Evolutionary conservation across 2,797 vertebrate species (phyloP).

Genomic region (Petrocephalus sullivani): DNA sequence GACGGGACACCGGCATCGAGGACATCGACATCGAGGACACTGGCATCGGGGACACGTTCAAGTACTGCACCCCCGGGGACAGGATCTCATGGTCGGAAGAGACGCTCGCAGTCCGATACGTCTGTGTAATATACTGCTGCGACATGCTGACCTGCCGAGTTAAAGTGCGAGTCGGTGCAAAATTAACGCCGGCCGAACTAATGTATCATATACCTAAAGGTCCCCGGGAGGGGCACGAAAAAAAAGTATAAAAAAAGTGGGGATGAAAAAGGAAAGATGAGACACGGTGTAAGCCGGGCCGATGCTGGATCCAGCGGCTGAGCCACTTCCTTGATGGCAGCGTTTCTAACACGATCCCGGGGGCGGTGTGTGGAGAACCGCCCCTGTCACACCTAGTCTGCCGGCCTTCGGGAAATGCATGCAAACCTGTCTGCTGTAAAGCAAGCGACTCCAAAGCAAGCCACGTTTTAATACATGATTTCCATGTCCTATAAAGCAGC

Average conservation of each 20-base stretch:
- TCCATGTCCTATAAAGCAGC: background rate
- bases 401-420: background rate
- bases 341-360: background rate
- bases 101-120: conserved; percentile 43
- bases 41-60: background rate
- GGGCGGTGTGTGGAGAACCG: background rate
- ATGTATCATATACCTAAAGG: background rate
- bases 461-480: background rate
- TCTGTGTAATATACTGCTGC: conserved; percentile 26
- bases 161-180: background rate
- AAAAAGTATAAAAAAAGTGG: background rate
- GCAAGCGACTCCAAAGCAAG: background rate
- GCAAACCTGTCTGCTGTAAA: background rate
- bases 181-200: background rate
- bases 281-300: background rate
- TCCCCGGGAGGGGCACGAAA: background rate
- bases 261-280: background rate
- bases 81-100: conserved; percentile 38
- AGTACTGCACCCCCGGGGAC: background rate
- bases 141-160: conserved; percentile 29
- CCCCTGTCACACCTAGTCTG: conserved; percentile 33
- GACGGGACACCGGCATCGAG: conserved; percentile 19
- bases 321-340: conserved; percentile 16
- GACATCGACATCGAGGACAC: conserved; percentile 19
- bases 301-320: background rate